Base-by-base conservation (phyloP, 2,113 vertebrate genomes). In the Pyrgilauda ruficollis region DNA sequence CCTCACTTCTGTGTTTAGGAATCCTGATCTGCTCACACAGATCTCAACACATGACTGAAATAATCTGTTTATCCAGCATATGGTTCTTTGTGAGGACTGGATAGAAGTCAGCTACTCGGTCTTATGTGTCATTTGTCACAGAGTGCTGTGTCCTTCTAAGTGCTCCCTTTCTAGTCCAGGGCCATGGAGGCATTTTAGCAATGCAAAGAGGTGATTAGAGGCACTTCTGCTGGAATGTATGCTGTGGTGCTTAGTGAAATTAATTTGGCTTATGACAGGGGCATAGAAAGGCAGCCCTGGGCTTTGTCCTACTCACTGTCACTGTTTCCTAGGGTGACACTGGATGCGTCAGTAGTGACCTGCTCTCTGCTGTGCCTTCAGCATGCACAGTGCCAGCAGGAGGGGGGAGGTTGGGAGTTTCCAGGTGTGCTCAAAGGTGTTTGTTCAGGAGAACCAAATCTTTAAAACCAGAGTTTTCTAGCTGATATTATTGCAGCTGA, bases 21-120 rank as follows among this genome's bases (percentile, higher is more conserved):
- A 84, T 93, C 84, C 84, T 81, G 83, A 92, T 88, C 92, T 89
- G 68, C 92, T 95, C 91, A 72, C 83, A 64, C 64, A 90, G 76
- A 70, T 84, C 90, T 90, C 80, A 78, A 21, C 90, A 96, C 84
- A 68, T 90, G 88, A 93, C 89, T 84, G 83, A 72, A 95, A 92
- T 95, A 94, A 96, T 87, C 93, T 92, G 49, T 93, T 95, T 90
- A 96, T 88, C 83, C 73, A 84, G 68, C 85, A 78, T 89, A 76
- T 47, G 41, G 88, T 89, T 87, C 83, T 94, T 95, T 82, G 56
- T 89, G 52, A 89, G 76, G 79, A 75, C 73, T 4, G 18, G 47
- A 35, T 30, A 67, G 79, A 77, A 94, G 87, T 67, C 96, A 81
- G 85, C 81, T 86, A n/a, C 66, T 68, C n/a, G 3, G 41, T 78